Conservation (phyloP, 2,888 invertebrate species). For the Kryphioiulus occultus region DNA sequence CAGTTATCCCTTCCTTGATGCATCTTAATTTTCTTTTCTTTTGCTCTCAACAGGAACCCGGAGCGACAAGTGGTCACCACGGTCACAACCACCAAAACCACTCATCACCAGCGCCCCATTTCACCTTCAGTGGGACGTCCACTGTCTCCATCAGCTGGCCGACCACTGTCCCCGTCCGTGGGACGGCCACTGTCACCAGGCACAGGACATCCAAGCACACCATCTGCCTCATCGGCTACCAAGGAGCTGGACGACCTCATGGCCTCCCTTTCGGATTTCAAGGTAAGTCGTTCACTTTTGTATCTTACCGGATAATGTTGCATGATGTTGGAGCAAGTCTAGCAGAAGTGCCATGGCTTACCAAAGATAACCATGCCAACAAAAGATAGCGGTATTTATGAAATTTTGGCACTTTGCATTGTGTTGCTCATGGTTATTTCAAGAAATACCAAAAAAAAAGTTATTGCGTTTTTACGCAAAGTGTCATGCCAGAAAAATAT, state of each 20-base stretch:
- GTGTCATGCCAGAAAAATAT: no score
- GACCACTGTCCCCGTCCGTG: constrained; percentile 56
- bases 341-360: no score
- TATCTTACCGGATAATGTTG: no score
- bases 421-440: no score
- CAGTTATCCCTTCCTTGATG: no score
- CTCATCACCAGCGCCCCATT: constrained; percentile 36
- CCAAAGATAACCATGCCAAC: no score
- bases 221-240: constrained; percentile 83
- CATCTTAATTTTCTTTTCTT: background rate
- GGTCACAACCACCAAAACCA: constrained; percentile 48
- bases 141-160: background rate
- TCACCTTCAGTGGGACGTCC: constrained; percentile 63
- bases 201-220: constrained; percentile 55
- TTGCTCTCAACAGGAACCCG: background rate
- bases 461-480: no score
- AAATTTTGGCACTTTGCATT: no score
- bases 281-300: constrained; percentile 76
- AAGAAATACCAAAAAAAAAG: no score
- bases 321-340: no score
- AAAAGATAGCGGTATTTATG: no score
- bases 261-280: constrained; percentile 94
- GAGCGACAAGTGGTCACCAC: constrained; percentile 46
- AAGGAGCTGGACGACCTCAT: constrained; percentile 94
- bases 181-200: background rate